These are phyloP conservation scores for Dendrophyllia cribrosa DNA, from an alignment of 64 coral and sea anemone species.

Conservation along the genomic window DNA sequence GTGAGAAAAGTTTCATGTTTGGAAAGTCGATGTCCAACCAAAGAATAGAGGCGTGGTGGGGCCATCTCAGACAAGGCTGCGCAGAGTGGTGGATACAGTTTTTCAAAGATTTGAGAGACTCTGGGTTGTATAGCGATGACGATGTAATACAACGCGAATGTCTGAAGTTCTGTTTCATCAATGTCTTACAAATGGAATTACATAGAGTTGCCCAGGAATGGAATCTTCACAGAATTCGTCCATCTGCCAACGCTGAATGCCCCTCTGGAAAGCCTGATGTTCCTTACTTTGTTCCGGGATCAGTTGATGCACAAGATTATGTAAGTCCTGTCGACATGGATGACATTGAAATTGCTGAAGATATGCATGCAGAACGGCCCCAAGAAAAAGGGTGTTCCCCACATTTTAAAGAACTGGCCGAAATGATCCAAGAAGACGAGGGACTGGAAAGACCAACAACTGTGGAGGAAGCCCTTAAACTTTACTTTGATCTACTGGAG, in stretches of 20 bases:
- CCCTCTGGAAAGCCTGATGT: constrained; percentile 70
- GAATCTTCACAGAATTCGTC: constrained; percentile 73
- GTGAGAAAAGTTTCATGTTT: constrained; percentile 22
- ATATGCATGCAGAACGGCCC: background rate
- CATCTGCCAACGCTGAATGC: constrained; percentile 51
- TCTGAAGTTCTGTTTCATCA: constrained; percentile 76
- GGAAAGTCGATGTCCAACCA: constrained; percentile 27
- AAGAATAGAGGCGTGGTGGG: constrained; percentile 53
- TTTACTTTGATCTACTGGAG: constrained; percentile 25
- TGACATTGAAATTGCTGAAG: constrained; percentile 38
- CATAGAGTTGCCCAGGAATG: constrained; percentile 64
- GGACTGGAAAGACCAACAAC: background rate
- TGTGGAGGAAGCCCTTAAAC: background rate
- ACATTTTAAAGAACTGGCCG: constrained; percentile 27
- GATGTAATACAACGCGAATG: constrained; percentile 64
- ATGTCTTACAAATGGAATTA: constrained; percentile 62
- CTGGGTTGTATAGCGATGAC: constrained; percentile 65
- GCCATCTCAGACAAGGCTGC: constrained; percentile 31
- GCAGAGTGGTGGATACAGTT: constrained; percentile 76
- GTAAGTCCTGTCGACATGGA: constrained; percentile 24
- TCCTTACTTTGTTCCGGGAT: constrained; percentile 73
- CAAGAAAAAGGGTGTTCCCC: constrained; percentile 10
- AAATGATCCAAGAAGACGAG: constrained; percentile 28
- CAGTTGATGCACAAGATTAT: constrained; percentile 51
- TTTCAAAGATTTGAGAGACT: constrained; percentile 77